phyloP scores from a whole-genome alignment of 2,113 vertebrate genomes.

The Brachypteracias leptosomus region DNA sequence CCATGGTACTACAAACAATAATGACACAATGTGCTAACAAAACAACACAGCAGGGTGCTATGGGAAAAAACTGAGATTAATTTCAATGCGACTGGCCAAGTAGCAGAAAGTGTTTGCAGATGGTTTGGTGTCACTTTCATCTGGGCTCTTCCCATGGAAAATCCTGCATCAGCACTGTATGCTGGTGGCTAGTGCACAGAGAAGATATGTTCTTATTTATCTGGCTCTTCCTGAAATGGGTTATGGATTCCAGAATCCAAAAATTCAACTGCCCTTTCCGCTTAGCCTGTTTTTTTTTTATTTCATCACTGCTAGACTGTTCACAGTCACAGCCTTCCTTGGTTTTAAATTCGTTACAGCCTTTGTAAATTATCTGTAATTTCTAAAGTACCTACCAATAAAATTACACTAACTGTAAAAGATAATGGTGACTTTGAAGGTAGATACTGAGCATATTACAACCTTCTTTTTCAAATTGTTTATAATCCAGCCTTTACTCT shows the following conservation, averaged over 20 bases:
- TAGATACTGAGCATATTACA: not conserved
- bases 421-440: not conserved
- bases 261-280: not conserved
- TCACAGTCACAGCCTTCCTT: not conserved
- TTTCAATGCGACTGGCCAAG: not conserved
- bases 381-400: not conserved
- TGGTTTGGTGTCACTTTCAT: slow-evolving; percentile 18
- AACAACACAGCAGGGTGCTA: slow-evolving; percentile 28
- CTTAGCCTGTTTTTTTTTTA: not conserved
- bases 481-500: not conserved
- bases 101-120: slow-evolving; percentile 10
- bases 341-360: not conserved
- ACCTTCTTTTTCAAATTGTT: not conserved
- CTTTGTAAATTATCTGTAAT: not conserved
- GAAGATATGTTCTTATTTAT: not conserved
- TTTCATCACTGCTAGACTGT: not conserved
- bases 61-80: slow-evolving; percentile 22
- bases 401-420: not conserved
- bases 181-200: not conserved
- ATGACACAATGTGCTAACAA: slow-evolving; percentile 37
- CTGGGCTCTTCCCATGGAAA: not conserved
- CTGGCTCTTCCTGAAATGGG: not conserved
- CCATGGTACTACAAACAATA: slow-evolving; percentile 8
- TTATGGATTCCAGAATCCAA: not conserved
- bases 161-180: not conserved